phyloP scores from a whole-genome alignment of 2,797 vertebrate species.

The Muscicapa striata region DNA sequence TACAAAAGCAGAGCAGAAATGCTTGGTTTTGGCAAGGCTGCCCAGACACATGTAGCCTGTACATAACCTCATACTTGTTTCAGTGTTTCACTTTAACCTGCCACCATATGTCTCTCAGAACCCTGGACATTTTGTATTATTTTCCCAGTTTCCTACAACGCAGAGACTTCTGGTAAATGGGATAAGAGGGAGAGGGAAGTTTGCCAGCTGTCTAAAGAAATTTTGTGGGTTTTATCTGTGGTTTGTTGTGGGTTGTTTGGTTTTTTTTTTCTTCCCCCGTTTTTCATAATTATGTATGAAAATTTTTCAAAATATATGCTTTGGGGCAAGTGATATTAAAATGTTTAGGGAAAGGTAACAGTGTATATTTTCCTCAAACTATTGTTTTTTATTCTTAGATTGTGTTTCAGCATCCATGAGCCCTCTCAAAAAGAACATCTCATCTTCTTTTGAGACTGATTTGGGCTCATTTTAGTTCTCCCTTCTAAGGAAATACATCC shows the following conservation, averaged over 20 bases:
- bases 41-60: rapidly evolving
- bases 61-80: background rate
- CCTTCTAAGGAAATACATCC: background rate
- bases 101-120: background rate
- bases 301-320: background rate
- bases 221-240: background rate
- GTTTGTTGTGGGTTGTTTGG: background rate
- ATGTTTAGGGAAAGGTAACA: background rate
- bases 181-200: background rate
- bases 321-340: background rate
- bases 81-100: background rate
- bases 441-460: background rate
- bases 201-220: background rate
- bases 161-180: background rate
- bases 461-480: background rate
- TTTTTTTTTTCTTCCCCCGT: rapidly evolving
- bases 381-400: background rate
- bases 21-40: background rate
- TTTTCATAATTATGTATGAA: background rate
- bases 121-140: background rate
- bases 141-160: background rate
- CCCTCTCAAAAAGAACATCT: background rate
- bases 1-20: background rate
- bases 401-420: background rate
- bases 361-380: background rate